Conservation (phyloP, 2,113 vertebrate species). For the Ranitomeya imitator region DNA sequence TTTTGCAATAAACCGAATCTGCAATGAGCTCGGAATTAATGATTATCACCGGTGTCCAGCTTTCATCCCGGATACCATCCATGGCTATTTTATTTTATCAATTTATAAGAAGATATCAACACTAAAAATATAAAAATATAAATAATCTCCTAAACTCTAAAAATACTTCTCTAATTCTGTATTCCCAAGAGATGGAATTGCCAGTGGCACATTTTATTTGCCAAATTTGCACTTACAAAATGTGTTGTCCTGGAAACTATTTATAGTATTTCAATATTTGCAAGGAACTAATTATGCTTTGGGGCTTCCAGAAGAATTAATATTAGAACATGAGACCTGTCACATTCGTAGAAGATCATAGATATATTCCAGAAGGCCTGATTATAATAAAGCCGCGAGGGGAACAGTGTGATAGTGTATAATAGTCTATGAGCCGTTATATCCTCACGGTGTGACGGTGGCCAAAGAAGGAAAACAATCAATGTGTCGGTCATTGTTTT, state of each 20-base stretch:
- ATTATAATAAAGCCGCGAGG: not conserved
- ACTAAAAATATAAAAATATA: not conserved
- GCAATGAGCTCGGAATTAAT: not conserved
- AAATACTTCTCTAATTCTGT: conserved; percentile 1
- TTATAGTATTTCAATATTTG: conserved; percentile 45
- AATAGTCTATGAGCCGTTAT: not conserved
- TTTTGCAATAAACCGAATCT: not conserved
- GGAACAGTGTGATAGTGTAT: not conserved
- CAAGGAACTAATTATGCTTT: conserved; percentile 34
- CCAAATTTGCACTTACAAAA: conserved; percentile 48
- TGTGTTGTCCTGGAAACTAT: conserved; percentile 50
- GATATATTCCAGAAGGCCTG: not conserved
- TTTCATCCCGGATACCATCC: not conserved
- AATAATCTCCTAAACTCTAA: not conserved
- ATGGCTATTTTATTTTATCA: not conserved
- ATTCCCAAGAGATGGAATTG: conserved; percentile 38
- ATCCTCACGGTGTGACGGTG: not conserved
- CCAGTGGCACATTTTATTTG: conserved; percentile 33
- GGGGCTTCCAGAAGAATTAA: conserved; percentile 36
- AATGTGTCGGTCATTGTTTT: not conserved
- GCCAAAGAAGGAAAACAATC: not conserved
- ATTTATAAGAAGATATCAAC: not conserved
- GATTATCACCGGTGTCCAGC: not conserved
- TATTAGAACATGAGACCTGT: conserved; percentile 28
- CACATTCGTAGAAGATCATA: not conserved